Evolutionary conservation across 1,140 invertebrate species (phyloP).

Genomic region (Bradysia coprophila): DNA sequence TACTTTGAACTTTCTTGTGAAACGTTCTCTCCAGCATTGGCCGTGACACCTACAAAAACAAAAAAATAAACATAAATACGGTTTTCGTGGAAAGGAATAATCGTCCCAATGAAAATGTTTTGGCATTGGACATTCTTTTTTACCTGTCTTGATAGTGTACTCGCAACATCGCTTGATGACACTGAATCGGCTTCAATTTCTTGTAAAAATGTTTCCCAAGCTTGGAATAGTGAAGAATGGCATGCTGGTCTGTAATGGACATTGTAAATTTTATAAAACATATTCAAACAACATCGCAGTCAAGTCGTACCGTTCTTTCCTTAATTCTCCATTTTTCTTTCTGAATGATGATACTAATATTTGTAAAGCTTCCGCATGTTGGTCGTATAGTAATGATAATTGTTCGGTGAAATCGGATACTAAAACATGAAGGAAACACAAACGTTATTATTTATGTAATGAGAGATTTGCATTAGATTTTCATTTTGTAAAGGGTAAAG

Average conservation of each 20-base stretch:
- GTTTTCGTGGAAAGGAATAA: no score
- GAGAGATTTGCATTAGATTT: no score
- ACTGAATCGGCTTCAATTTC: conserved; percentile 87
- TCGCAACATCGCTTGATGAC: conserved; percentile 71
- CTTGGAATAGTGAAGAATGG: conserved; percentile 65
- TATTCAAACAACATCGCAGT: not conserved
- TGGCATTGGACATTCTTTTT: no score
- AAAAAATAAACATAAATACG: conserved; percentile 4
- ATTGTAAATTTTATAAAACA: not conserved
- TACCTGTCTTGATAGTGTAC: conserved; percentile 55
- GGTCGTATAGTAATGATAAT: conserved; percentile 76
- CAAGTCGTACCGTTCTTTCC: conserved; percentile 61
- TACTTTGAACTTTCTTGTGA: conserved; percentile 80
- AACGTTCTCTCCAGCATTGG: conserved; percentile 78
- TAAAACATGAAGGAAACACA: no score
- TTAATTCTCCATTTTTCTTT: conserved; percentile 66
- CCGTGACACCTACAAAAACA: conserved; percentile 42
- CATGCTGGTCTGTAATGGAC: conserved; percentile 44
- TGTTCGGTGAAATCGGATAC: conserved; percentile 90
- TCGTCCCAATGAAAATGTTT: no score
- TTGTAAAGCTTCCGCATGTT: conserved; percentile 80
- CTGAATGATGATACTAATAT: conserved; percentile 73
- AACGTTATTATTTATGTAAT: no score
- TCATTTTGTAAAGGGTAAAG: no score
- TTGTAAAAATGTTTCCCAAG: conserved; percentile 81